A percentile compares a stretch with the other conserved stretches of the same genome.
These are phyloP conservation scores for Coregonus suidteri DNA, from an alignment of 2,797 vertebrate species.

Conservation along the genomic window DNA sequence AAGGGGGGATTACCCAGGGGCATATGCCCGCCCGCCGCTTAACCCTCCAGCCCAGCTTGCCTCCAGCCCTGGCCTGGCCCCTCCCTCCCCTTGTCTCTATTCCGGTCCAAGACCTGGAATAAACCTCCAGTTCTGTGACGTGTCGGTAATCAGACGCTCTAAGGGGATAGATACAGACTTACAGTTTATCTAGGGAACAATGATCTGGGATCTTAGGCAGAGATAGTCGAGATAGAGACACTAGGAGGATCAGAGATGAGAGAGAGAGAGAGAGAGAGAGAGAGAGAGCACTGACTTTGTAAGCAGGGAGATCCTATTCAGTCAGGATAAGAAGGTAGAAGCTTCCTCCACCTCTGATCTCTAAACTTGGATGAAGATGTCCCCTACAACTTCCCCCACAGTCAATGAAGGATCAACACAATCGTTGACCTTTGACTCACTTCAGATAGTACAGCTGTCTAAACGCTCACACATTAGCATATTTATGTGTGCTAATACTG, in stretches of 20 bases:
- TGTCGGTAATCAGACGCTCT: constrained; percentile 76
- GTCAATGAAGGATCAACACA: not conserved
- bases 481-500: too few relatives aligned
- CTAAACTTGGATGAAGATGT: not conserved
- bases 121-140: constrained; percentile 71
- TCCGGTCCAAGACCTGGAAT: constrained; percentile 81
- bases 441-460: not conserved
- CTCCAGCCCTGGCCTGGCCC: constrained; percentile 50
- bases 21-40: constrained; percentile 41
- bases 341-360: constrained; percentile 36
- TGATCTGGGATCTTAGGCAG: constrained; percentile 57
- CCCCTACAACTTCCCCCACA: not conserved
- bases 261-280: not conserved
- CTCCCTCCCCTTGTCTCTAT: constrained; percentile 75
- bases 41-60: constrained; percentile 47
- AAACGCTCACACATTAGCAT: too few relatives aligned
- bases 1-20: constrained; percentile 72
- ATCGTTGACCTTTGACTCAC: not conserved
- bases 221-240: constrained; percentile 15
- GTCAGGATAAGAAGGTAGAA: constrained; percentile 35
- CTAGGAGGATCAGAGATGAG: constrained; percentile 12
- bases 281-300: constrained; percentile 6
- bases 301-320: constrained; percentile 43
- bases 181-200: constrained; percentile 73
- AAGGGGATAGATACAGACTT: constrained; percentile 83